Evolutionary conservation across 2,888 invertebrate genomes (phyloP), one percentile per base, ranked within the genome.

Genomic region (Hololepta plana): DNA sequence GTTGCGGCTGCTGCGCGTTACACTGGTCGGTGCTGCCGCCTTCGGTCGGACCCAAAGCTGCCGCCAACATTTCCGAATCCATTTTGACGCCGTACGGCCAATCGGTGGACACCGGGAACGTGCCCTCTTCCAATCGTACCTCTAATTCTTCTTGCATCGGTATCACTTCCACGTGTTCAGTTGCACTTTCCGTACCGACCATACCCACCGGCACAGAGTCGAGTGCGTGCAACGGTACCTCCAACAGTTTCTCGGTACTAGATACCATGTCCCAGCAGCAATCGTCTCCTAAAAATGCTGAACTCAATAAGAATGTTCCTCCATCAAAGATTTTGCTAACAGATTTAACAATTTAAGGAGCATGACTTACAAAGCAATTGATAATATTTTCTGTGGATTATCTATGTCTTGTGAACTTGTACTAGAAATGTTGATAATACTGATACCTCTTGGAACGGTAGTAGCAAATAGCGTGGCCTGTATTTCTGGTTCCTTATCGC

Each of bases 141-240:
- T 67, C 67, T 26, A 67, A 45, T 38, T 67, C 67, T 44, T 67
- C 67, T 45, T 65, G 62, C 55, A 63, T 61, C 2, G 62, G 61
- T 27, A 62, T 60, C 4, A 55, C 55, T 38, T 56, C 51, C 4
- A 53, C 51, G 34, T 51, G 49, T 34, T 54, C 54, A 4, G 47
- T 39, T 8, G 40, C 35, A 23, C 40, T 45, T 27, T 42, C 44
- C 5, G 42, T 36, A 28, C 44, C 44, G 4, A 47, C 46, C 36
- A 50, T 43, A 14, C 46, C 43, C 10, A 43, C 47, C 10, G 47
- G 44, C 10, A 50, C 46, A 3, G 43, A 37, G 27, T 55, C 53
- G 15, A 54, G 36, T 1, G 50, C 51, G 32, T 53, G 53, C 20
- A 57, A 34, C 12, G 55, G 50, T 24, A 54, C 55, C 36, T 56